Evolutionary conservation across 2,113 vertebrate genomes (phyloP), one percentile per base, ranked within the genome.

Genomic region (Syngnathoides biaculeatus): DNA sequence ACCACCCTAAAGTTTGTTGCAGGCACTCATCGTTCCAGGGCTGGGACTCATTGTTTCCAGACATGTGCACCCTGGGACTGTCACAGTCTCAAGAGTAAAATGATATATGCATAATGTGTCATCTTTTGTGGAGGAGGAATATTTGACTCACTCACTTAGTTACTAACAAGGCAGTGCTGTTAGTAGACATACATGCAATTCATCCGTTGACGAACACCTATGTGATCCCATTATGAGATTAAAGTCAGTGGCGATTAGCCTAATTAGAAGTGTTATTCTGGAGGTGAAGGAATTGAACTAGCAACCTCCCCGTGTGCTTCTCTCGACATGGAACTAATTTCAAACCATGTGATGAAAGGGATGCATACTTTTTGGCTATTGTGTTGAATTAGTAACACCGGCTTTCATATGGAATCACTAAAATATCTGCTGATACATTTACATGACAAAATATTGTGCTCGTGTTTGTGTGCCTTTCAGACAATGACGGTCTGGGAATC

Each of bases 401-500:
- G 2, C 8, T 52, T 55, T 26, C 22, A 4, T 7, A 5, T 1
- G 22, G n/a, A 55, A 24, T 26, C 52, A 52, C 19, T n/a, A 52
- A 52, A n/a, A 52, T 52, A 52, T 52, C 19, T 0, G 20, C 10
- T 3, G 9, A 43, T 43, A 43, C 6, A 53, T 53, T 3, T 3
- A 56, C 1, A 14, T 48, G 39, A 43, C 3, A 56, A 45, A 6
- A 30, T 64, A 5, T 24, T n/a, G 20, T 35, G 17, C 55, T 20
- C 61, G 14, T 63, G 40, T 58, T 22, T 81, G 7, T 59, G 62
- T 73, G 52, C 66, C 5, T 72, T 2, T 26, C 0, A 98, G 96
- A 96, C 82, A 93, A 92, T 0, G 95, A 96, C 5, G 96, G 96
- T 35, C 86, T 98, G 73, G 96, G 96, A 4, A 98, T 98, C 91